phyloP scores from a whole-genome alignment of 2,797 vertebrate genomes.

The Nasua narica region DNA sequence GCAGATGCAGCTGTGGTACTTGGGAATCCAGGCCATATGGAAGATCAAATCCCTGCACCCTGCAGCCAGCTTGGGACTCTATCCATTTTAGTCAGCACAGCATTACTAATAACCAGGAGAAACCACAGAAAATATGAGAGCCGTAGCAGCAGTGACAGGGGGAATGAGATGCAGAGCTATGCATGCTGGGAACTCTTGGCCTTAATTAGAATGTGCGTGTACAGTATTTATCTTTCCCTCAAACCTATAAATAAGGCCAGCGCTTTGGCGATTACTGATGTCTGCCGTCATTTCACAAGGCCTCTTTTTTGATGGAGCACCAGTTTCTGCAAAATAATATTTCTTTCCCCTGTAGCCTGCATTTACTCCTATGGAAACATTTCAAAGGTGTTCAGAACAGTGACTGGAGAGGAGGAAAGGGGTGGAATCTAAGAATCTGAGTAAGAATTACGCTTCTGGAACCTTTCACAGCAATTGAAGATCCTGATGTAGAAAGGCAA shows the following conservation, averaged over 20 bases:
- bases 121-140: slow-evolving; percentile 35
- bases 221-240: slow-evolving; percentile 73
- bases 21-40: background rate
- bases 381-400: slow-evolving; percentile 45
- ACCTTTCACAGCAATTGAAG: background rate
- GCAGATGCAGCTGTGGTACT: background rate
- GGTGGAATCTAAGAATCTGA: background rate
- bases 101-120: slow-evolving; percentile 40
- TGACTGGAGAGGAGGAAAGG: background rate
- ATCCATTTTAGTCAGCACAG: slow-evolving; percentile 40
- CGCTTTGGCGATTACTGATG: slow-evolving; percentile 77
- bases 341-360: slow-evolving; percentile 70
- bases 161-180: slow-evolving; percentile 63
- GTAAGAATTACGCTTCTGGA: background rate
- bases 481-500: background rate
- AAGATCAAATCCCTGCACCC: background rate
- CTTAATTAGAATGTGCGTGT: slow-evolving; percentile 79
- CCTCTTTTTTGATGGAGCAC: slow-evolving; percentile 77
- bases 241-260: slow-evolving; percentile 79
- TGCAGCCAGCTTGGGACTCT: background rate
- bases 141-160: slow-evolving; percentile 44
- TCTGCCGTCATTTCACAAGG: slow-evolving; percentile 77
- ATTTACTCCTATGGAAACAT: slow-evolving; percentile 63
- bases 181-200: slow-evolving; percentile 69
- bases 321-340: slow-evolving; percentile 72